Evolutionary conservation across 1,140 invertebrate genomes (phyloP).

Genomic region (Bombus vancouverensis): DNA sequence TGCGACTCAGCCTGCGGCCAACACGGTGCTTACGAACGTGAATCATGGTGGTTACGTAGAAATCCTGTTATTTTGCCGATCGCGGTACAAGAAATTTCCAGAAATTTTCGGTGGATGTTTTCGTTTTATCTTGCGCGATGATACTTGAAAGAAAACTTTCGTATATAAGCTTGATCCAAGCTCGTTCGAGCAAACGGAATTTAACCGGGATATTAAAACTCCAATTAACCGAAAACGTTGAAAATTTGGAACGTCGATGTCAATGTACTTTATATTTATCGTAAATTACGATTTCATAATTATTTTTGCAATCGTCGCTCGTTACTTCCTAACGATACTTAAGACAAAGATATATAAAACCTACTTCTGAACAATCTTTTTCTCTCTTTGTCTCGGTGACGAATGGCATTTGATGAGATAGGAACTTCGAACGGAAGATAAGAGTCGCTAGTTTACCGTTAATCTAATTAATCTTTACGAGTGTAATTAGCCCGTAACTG

Average conservation of each 20-base stretch:
- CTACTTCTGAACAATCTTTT: neutral
- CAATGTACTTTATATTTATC: too few relatives aligned
- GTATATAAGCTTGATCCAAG: too few relatives aligned
- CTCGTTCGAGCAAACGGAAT: neutral
- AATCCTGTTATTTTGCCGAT: neutral
- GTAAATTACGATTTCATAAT: neutral
- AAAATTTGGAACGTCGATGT: neutral
- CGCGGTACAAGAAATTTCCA: neutral
- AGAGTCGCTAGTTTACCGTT: conserved; percentile 68
- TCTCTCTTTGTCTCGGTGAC: conserved; percentile 9
- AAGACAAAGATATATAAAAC: neutral
- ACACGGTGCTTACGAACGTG: neutral
- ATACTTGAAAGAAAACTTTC: too few relatives aligned
- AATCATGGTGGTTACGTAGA: neutral
- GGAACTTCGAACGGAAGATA: conserved; percentile 13
- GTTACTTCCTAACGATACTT: neutral
- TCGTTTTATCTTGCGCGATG: too few relatives aligned
- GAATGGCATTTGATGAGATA: conserved; percentile 20
- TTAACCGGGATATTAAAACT: neutral
- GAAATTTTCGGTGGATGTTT: too few relatives aligned
- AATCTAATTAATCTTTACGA: conserved; percentile 81
- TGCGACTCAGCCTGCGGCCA: neutral
- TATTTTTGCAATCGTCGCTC: neutral
- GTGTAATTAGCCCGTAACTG: conserved; percentile 74
- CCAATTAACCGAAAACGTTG: neutral